Evolutionary conservation across 2,113 vertebrate species (phyloP), one percentile per base, ranked within the genome.

Genomic region (Poecilia latipinna): DNA sequence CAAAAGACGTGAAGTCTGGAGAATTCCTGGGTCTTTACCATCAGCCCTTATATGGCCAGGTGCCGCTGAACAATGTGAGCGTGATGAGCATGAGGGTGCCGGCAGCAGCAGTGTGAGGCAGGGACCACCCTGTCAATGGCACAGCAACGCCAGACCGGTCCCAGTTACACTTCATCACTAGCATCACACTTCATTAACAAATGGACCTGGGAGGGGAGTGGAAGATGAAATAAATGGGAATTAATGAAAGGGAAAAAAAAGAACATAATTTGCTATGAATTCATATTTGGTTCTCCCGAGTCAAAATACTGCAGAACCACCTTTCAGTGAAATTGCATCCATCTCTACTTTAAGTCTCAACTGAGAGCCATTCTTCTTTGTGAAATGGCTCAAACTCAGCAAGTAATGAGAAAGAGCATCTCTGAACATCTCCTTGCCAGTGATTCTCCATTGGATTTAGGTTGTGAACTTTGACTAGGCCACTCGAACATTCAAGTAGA

Each of bases 21-120:
- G 66, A 77, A 51, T 75, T 77, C 70, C 86, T 86, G 86, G 75
- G 68, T 71, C 63, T 83, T 70, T 65, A 11, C 78, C 79, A 79
- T 68, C 78, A 32, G 61, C 70, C 66, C 13, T 85, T 77, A 79
- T 66, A 84, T 80, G 84, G 90, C 84, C 87, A 89, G 83, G 82
- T 89, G 88, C 78, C 81, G 78, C 75, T 37, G 80, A 92, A 93
- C 91, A 93, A 93, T 91, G 85, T 75, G 78, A 72, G 70, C 4
- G 62, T 92, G 88, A 93, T 93, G 85, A 91, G 82, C 78, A 92
- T 91, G 87, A 90, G 92, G 92, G 92, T 90, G 90, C 88, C 89
- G 88, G 93, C 89, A 89, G 76, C 82, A 74, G 57, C 72, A 69
- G 80, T 24, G 42, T 75, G 81, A 89, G 78, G 82, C 63, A 54